Conservation (phyloP, 1,140 invertebrate genomes). For the Thrips palmi region DNA sequence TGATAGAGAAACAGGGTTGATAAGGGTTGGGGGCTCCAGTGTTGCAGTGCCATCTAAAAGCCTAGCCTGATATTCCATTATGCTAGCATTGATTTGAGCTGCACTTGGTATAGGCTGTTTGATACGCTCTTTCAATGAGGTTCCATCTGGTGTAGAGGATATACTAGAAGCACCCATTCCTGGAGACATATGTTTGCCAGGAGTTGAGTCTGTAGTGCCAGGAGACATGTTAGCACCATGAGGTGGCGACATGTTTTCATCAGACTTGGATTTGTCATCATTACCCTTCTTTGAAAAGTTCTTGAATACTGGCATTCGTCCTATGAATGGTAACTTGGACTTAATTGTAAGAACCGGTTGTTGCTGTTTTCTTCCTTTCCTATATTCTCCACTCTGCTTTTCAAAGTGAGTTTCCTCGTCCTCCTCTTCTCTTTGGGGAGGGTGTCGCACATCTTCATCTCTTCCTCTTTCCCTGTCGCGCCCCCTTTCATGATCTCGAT, state of each 20-base stretch:
- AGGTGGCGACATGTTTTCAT: too few species aligned
- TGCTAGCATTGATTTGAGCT: too few species aligned
- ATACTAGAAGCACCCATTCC: too few species aligned
- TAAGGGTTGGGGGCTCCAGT: conserved; percentile 24
- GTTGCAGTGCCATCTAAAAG: too few species aligned
- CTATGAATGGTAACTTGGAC: conserved; percentile 47
- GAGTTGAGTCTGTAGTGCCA: too few species aligned
- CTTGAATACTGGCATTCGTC: conserved; percentile 45
- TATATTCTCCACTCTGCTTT: conserved; percentile 24
- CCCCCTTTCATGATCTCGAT: conserved; percentile 18
- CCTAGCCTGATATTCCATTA: too few species aligned
- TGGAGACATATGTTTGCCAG: too few species aligned
- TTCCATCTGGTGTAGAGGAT: too few species aligned
- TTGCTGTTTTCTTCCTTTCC: conserved; percentile 20
- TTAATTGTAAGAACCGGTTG: conserved; percentile 21
- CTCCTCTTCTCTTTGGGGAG: conserved; percentile 11
- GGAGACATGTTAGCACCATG: too few species aligned
- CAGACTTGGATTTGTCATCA: conserved; percentile 22
- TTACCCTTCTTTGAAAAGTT: too few species aligned
- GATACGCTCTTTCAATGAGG: too few species aligned
- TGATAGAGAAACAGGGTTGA: conserved; percentile 23
- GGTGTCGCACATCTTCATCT: conserved; percentile 1
- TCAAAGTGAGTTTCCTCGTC: conserved; percentile 20
- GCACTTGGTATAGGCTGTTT: too few species aligned
- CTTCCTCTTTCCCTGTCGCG: conserved; percentile 18